Evolutionary conservation across 1,140 invertebrate species (phyloP), one percentile per base, ranked within the genome.

Genomic region (Frieseomelitta varia): DNA sequence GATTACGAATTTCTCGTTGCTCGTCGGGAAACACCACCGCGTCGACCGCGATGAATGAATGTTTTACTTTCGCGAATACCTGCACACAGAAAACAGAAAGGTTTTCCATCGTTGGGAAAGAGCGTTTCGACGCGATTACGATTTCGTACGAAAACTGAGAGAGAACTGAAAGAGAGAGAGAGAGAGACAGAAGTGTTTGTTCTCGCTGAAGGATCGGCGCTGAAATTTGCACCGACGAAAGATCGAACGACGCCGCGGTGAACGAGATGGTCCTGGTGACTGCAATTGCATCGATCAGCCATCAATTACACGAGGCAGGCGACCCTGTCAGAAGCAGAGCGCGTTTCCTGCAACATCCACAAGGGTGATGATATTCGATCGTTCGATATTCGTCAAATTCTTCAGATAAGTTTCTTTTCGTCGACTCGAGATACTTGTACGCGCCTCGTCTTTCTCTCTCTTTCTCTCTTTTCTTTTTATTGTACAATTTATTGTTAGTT

Each of bases 1-100:
- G 75, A 81, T 81, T 81, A 75, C 80, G 61, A 81, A 75, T 75
- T 81, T 81, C 56, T 65, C 71, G 79, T 65, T 75, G 30, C 34
- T 39, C 19, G 61, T n/a, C 6, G 19, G 24, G 30, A 47, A 47
- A 56, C n/a, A n/a, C 24, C 1, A 51, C 15, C 2, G 47, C 21
- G 27, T 14, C 76, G 27, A 53, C 27, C 12, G 27, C 53, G n/a
- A 51, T 30, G 10, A 27, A 67, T 34, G n/a, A n/a, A n/a, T n/a
- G n/a, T 68, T 17, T 17, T 1, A 1, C 27, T 17, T 30, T 15
- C 15, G 14, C 15, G 1, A 65, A 65, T n/a, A n/a, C 27, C 27
- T 3, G 58, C 27, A 4, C 63, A 15, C 58, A 11, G 24, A 61
- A 56, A 56, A 56, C 17, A 47, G 55, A 55, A 56, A 14, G 17